Evolutionary conservation across 2,888 invertebrate genomes (phyloP), one percentile per base, ranked within the genome.

Genomic region (Aquatica leii): DNA sequence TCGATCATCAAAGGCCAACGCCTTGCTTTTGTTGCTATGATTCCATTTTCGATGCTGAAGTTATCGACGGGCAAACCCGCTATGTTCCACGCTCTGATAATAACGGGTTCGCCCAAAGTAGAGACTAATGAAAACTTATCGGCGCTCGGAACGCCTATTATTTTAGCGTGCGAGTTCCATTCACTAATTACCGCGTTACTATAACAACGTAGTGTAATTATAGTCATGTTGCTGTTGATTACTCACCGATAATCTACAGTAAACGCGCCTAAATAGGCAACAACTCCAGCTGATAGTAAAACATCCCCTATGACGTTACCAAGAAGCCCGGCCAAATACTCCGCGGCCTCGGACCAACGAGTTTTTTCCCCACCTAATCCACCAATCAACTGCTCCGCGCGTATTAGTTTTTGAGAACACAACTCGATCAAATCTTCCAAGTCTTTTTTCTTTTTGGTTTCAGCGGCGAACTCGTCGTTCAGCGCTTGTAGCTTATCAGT

Each of bases 381-480:
- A 11, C 92, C 92, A 67, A 98, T 90, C 62, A 98, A 85, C 81
- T 97, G 94, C 78, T 96, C 96, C 0, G 98, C 97, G 71, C 95
- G 84, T 57, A 90, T 90, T 71, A 97, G 81, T 81, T 97, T 97
- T 73, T 95, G 93, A 48, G 92, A 91, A 76, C 97, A 97, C 48
- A 94, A 84, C 6, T 92, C 93, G 65, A 98, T 97, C 77, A 94
- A 91, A 77, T 96, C 95, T 78, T 98, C 98, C 1, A 99, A 84
- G n/a, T 96, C 94, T 77, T 97, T 96, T 84, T 98, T 98, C 81
- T 97, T 95, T 68, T 96, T 91, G 1, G 95, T 95, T 87, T 96
- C 97, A 61, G 93, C 95, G 0, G 97, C 96, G 80, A 98, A 95
- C 81, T 95, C 95, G 79, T 98, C 98, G 81, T 97, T 97, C 8